Evolutionary conservation across 2,113 vertebrate genomes (phyloP).

Genomic region (Onychostruthus taczanowskii): DNA sequence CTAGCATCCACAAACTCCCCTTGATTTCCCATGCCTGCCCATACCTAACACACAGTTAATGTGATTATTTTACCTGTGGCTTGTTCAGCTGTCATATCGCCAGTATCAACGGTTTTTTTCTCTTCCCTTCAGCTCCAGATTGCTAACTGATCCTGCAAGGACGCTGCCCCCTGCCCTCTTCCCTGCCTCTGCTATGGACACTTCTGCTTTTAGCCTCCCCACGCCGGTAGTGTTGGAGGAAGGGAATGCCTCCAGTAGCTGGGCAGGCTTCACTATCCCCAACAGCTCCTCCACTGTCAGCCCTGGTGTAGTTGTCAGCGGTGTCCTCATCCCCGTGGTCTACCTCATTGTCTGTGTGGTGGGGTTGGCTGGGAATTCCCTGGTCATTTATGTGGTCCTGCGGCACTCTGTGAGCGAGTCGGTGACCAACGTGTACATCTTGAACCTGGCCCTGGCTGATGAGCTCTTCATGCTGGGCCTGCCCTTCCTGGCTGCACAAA

Average conservation of each 20-base stretch:
- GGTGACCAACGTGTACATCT: slow-evolving; percentile 92
- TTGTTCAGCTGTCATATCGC: neutral
- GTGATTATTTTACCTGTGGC: neutral
- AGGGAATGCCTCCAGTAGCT: slow-evolving; percentile 58
- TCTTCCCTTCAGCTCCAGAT: slow-evolving; percentile 28
- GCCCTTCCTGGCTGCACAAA: slow-evolving; percentile 92
- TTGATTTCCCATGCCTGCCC: neutral
- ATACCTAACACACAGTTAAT: neutral
- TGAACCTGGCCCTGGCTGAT: slow-evolving; percentile 92
- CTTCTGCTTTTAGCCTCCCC: slow-evolving; percentile 19
- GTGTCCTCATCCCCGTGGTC: slow-evolving; percentile 88
- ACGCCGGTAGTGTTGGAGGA: neutral
- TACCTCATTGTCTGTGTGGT: slow-evolving; percentile 89
- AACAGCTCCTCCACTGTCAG: slow-evolving; percentile 27
- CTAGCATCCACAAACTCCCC: neutral
- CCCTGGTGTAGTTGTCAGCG: slow-evolving; percentile 71
- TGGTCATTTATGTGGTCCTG: slow-evolving; percentile 92
- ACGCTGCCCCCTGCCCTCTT: neutral
- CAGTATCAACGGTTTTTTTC: neutral
- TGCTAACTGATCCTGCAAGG: slow-evolving; percentile 30
- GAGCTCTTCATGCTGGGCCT: slow-evolving; percentile 96
- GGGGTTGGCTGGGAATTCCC: slow-evolving; percentile 88
- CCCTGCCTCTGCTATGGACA: slow-evolving; percentile 62
- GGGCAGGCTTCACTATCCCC: slow-evolving; percentile 31
- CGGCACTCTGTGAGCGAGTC: slow-evolving; percentile 85